These are phyloP conservation scores for Nasonia vitripennis DNA, from an alignment of 1,140 invertebrate species.

Conservation along the genomic window DNA sequence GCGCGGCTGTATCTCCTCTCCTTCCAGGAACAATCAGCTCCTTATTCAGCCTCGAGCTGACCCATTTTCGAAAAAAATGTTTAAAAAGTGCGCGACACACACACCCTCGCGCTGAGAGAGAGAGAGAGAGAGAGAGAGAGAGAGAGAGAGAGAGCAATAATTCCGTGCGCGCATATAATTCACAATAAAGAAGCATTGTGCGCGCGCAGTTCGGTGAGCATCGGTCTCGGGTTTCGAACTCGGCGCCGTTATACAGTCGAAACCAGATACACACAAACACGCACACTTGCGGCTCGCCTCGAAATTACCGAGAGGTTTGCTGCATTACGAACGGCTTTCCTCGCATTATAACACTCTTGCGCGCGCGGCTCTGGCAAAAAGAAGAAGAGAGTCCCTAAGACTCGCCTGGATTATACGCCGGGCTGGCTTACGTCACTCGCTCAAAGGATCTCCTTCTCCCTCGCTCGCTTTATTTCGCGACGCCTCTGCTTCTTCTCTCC, in stretches of 20 bases:
- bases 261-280: not conserved
- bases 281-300: not conserved
- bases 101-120: too few relatives aligned
- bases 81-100: not conserved
- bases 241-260: not conserved
- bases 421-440: slow-evolving; percentile 10
- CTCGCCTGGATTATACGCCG: not conserved
- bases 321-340: not conserved
- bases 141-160: not conserved
- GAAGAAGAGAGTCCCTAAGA: not conserved
- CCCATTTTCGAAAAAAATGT: not conserved
- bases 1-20: not conserved
- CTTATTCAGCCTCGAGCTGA: not conserved
- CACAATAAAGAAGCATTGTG: not conserved
- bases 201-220: too few relatives aligned
- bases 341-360: not conserved
- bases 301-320: not conserved
- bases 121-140: too few relatives aligned
- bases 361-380: too few relatives aligned
- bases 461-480: not conserved
- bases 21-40: not conserved
- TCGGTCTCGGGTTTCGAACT: not conserved
- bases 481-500: not conserved
- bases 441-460: slow-evolving; percentile 5
- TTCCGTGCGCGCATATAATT: not conserved